Conservation (phyloP, 2,113 vertebrate genomes). For the Cyanoderma ruficeps region DNA sequence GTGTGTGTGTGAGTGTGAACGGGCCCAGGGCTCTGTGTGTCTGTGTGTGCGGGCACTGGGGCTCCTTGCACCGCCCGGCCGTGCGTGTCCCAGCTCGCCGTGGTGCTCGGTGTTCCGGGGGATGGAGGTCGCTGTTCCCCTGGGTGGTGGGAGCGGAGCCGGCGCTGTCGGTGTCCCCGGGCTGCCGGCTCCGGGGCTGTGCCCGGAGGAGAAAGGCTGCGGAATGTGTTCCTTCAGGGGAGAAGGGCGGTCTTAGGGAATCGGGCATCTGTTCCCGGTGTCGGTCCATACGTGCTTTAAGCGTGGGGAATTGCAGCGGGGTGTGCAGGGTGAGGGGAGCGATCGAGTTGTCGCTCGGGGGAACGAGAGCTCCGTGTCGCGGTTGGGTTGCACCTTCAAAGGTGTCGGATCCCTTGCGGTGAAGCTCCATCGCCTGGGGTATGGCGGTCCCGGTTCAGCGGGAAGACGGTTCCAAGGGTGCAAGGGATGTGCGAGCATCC, state of each 20-base stretch:
- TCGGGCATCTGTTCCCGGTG: not conserved
- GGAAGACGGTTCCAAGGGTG: not conserved
- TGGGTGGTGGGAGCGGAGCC: not conserved
- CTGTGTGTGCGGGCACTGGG: no score
- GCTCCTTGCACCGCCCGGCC: not conserved
- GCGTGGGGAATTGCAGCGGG: not conserved
- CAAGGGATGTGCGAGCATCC: not conserved
- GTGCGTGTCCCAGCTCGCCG: not conserved
- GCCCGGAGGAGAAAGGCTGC: not conserved
- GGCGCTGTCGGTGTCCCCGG: not conserved
- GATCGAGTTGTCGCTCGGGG: not conserved
- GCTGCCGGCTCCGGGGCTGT: not conserved
- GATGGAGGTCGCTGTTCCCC: not conserved
- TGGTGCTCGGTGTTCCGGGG: not conserved
- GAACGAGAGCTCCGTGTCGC: not conserved
- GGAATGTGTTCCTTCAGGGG: not conserved
- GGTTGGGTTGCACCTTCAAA: not conserved
- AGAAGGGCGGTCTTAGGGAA: no score
- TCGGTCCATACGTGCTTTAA: fast-evolving
- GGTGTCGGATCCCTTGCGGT: not conserved
- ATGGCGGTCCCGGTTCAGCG: not conserved
- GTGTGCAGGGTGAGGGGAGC: not conserved
- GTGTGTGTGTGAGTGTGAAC: no score
- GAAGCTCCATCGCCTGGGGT: not conserved
- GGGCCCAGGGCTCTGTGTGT: not conserved